Base-by-base conservation (phyloP, 1,140 invertebrate genomes). In the Scaptomyza pallida region DNA sequence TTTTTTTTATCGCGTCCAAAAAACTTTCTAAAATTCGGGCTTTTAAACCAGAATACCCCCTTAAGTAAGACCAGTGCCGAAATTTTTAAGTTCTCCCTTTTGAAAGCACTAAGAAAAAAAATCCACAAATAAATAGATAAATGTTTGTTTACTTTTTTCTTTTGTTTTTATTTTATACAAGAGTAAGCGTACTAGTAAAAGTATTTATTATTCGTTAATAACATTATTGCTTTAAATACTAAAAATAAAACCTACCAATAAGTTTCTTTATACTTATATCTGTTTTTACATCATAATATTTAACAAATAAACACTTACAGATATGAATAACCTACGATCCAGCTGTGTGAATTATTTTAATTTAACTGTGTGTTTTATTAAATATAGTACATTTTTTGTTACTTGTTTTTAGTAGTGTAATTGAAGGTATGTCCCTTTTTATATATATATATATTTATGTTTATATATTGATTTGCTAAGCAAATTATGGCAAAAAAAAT, bases 401-500 rank as follows among this genome's bases (percentile, higher is more conserved):
- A 26, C 5, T 26, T 4, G 2, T 69, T 64, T 79, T 76, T 81
- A 89, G 77, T 89, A 83, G 41, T 67, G 9, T 37, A 9, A 43
- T 16, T 61, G n/a, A 13, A 23, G 19, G 23, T 61, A 45, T 43
- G 13, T 59, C 10, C 50, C 1, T n/a, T 37, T 12, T n/a, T 37
- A n/a, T 37, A 8, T 23, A 47, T n/a, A n/a, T n/a, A n/a, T n/a
- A 26, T 63, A 16, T 57, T 15, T 43, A 33, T 41, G 52, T 37
- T 45, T 57, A 71, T 78, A 60, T 43, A 41, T 73, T 70, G 60
- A 89, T 89, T 89, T 89, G 85, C 85, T 89, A 74, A 80, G 85
- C 85, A 89, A 89, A 89, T 89, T 89, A 89, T 89, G 85, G 85
- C 85, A 89, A 70, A 86, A 79, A n/a, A 79, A 88, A 56, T 89